These are phyloP conservation scores for Homarus gammarus DNA, from an alignment of 2,888 invertebrate genomes.

Conservation along the genomic window DNA sequence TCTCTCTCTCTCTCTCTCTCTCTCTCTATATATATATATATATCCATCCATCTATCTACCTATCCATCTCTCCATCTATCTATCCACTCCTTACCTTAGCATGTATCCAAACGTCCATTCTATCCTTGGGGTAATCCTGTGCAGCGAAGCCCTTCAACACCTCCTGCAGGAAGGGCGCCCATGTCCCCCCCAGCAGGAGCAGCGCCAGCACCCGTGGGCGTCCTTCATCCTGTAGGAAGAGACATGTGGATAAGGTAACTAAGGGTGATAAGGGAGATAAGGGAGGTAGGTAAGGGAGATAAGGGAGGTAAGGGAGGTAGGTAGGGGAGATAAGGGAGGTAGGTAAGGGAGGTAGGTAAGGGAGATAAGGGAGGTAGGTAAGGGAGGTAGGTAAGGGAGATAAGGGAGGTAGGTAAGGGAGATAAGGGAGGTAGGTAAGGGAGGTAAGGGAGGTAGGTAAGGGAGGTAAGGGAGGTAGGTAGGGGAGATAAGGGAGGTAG, in stretches of 20 bases:
- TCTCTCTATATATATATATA: background rate
- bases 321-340: too few relatives aligned
- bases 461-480: background rate
- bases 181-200: constrained; percentile 23
- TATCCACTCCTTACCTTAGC: constrained; percentile 16
- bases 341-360: too few relatives aligned
- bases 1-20: background rate
- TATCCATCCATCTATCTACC: background rate
- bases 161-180: constrained; percentile 59
- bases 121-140: constrained; percentile 56
- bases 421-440: too few relatives aligned
- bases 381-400: too few relatives aligned
- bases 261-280: background rate
- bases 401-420: too few relatives aligned
- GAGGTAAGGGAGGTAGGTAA: background rate
- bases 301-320: too few relatives aligned
- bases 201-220: constrained; percentile 36
- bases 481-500: too few relatives aligned
- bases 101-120: constrained; percentile 40
- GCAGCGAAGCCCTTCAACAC: constrained; percentile 17
- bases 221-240: background rate
- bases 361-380: too few relatives aligned
- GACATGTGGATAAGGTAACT: background rate
- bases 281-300: too few relatives aligned
- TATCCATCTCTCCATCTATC: background rate